These are phyloP conservation scores for Xanthostigma xanthostigma DNA, from an alignment of 2,888 invertebrate genomes.

Conservation along the genomic window DNA sequence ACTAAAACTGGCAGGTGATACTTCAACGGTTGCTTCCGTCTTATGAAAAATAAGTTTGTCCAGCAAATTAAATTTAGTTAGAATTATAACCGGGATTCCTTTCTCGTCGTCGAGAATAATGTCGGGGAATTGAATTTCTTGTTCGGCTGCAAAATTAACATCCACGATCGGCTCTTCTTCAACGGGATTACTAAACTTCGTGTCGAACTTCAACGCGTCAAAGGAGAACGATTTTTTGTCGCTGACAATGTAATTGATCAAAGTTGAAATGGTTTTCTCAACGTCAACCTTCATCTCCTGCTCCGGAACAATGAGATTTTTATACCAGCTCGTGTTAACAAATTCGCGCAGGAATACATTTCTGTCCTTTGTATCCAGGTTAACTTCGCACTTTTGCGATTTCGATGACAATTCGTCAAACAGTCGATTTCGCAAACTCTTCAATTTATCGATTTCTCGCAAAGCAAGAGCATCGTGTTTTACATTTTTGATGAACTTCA, in stretches of 20 bases:
- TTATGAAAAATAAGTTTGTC: conserved; percentile 20
- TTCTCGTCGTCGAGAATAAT: conserved; percentile 22
- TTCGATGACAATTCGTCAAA: too few species aligned
- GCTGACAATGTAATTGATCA: conserved; percentile 23
- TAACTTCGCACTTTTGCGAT: too few species aligned
- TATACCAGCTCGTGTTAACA: too few species aligned
- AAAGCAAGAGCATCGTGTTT: too few species aligned
- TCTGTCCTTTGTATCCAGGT: too few species aligned
- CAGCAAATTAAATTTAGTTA: conserved; percentile 18
- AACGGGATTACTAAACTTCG: conserved; percentile 12
- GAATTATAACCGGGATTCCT: conserved; percentile 22
- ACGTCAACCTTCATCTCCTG: conserved; percentile 5
- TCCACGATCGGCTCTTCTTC: conserved; percentile 18
- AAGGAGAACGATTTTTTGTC: conserved; percentile 22
- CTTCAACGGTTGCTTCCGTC: neutral
- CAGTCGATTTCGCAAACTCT: too few species aligned
- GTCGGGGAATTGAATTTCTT: conserved; percentile 24
- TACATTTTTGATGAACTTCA: too few species aligned
- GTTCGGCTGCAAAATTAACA: conserved; percentile 17
- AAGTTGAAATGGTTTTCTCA: conserved; percentile 20
- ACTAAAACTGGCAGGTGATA: too few species aligned
- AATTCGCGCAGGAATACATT: too few species aligned
- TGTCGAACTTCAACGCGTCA: conserved; percentile 20
- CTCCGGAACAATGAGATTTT: too few species aligned
- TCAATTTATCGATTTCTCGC: too few species aligned